phyloP scores from a whole-genome alignment of 2,113 vertebrate genomes.

The Ailurus styani region DNA sequence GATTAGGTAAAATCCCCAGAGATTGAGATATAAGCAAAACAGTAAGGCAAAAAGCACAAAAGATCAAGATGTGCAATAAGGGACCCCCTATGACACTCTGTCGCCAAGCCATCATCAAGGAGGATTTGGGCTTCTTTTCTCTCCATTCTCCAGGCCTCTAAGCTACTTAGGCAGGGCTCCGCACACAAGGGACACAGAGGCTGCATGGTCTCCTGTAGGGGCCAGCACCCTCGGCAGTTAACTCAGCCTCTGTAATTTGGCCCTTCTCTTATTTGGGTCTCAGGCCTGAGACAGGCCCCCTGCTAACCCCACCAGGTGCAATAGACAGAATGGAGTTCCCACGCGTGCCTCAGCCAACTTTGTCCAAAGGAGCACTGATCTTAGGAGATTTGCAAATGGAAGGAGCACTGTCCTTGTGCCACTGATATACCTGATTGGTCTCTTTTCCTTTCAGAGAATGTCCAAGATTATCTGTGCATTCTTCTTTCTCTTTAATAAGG shows the following conservation, averaged over 20 bases:
- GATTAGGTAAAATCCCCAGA: neutral
- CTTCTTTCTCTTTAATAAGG: neutral
- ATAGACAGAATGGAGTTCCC: neutral
- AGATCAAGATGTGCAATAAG: neutral
- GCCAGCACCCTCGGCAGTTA: neutral
- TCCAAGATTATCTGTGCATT: neutral
- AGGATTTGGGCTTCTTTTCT: neutral
- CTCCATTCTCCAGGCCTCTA: neutral
- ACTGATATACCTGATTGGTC: neutral
- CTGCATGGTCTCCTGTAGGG: fast-evolving
- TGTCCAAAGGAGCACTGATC: neutral
- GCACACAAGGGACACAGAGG: neutral
- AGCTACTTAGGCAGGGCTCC: neutral
- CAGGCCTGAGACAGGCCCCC: neutral
- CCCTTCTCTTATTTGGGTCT: neutral
- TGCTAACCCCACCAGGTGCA: neutral
- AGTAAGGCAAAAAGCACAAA: neutral
- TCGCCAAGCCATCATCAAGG: neutral
- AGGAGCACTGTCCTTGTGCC: neutral
- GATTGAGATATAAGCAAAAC: neutral
- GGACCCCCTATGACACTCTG: neutral
- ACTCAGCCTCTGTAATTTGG: neutral
- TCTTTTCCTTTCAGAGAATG: neutral
- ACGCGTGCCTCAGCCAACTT: neutral
- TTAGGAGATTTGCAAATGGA: neutral